These are phyloP conservation scores for Coccyzus lansbergi DNA, from an alignment of 2,797 vertebrate species.

Conservation along the genomic window DNA sequence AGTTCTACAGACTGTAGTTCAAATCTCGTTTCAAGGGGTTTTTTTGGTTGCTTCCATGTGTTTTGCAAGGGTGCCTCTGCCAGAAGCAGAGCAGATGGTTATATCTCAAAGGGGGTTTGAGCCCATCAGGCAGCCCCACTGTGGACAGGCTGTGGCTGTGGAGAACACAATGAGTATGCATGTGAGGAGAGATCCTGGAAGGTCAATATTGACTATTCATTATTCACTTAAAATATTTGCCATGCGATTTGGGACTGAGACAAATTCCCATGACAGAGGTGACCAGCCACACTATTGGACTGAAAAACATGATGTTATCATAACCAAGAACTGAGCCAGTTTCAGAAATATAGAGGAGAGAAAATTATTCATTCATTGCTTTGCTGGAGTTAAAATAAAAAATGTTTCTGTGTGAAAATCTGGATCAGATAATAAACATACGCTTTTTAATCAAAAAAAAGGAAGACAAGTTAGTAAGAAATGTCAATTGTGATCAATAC, in stretches of 20 bases:
- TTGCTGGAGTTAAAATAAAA: neutral
- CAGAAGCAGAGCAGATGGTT: neutral
- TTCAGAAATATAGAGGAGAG: neutral
- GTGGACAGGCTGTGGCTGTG: neutral
- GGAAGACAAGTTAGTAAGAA: neutral
- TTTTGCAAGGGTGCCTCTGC: neutral
- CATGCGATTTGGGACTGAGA: neutral
- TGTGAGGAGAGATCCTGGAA: neutral
- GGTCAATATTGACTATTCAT: constrained; percentile 39
- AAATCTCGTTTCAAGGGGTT: neutral
- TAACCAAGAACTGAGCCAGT: neutral
- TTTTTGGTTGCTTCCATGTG: accelerated
- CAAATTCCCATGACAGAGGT: neutral
- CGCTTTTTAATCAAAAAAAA: constrained; percentile 13
- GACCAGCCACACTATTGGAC: neutral
- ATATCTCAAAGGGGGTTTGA: neutral
- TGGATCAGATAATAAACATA: neutral
- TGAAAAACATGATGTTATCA: neutral
- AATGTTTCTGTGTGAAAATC: neutral
- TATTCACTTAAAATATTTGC: constrained; percentile 34
- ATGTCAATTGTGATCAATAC: constrained; percentile 37
- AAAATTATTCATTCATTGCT: neutral
- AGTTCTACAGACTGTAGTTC: neutral
- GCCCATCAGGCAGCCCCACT: neutral
- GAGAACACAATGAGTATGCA: neutral